phyloP scores from a whole-genome alignment of 2,113 vertebrate genomes.

The Corynorhinus townsendii region DNA sequence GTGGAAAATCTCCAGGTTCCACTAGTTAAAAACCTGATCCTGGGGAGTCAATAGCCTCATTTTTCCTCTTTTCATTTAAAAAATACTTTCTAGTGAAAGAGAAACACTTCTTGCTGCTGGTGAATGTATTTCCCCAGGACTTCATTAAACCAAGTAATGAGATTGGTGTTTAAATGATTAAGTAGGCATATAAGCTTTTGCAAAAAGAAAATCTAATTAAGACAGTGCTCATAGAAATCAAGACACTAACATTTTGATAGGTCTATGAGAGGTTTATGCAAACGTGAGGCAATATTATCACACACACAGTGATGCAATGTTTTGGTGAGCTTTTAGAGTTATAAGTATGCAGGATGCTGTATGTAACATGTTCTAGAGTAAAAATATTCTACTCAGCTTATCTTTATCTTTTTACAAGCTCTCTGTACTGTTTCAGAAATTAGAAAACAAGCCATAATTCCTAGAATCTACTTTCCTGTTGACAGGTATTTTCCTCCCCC shows the following conservation, averaged over 20 bases:
- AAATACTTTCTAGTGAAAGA: background rate
- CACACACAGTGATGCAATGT: rapidly evolving
- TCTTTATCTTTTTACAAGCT: background rate
- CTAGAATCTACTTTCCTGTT: background rate
- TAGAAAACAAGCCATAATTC: background rate
- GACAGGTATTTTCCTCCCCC: background rate
- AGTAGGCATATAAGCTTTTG: background rate
- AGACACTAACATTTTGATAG: background rate
- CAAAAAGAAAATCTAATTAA: slow-evolving; percentile 47
- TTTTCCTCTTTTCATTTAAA: slow-evolving; percentile 41
- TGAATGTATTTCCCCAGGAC: background rate
- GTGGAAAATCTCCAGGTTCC: background rate
- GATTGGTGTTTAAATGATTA: slow-evolving; percentile 29
- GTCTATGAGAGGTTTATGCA: background rate
- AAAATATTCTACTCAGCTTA: background rate
- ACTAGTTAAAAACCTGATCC: background rate
- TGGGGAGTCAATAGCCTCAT: background rate
- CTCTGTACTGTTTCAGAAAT: background rate
- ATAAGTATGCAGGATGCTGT: rapidly evolving
- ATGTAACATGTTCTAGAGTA: background rate
- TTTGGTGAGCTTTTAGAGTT: background rate
- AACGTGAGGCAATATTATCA: background rate
- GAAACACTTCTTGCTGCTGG: background rate
- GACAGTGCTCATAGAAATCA: background rate
- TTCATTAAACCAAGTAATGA: slow-evolving; percentile 27